Percentiles rank a stretch among this genome's conserved stretches.
These are phyloP conservation scores for Erpetoichthys calabaricus DNA, from an alignment of 2,797 vertebrate species.

Conservation along the genomic window DNA sequence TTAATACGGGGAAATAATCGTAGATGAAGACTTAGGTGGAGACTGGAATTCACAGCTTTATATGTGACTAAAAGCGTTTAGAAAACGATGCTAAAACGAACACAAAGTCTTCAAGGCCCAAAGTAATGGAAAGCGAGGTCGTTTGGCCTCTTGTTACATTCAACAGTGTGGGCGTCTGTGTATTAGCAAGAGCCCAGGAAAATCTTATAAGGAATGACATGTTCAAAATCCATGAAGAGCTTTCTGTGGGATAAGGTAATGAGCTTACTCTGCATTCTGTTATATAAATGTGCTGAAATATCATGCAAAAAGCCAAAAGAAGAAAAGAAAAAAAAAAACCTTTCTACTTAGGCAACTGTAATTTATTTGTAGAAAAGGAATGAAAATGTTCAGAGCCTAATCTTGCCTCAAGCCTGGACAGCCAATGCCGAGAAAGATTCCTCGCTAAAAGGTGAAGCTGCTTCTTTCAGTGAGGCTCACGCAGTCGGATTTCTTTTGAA, in stretches of 20 bases:
- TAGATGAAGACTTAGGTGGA: too few species aligned
- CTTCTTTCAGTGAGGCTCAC: background rate
- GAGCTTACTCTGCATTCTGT: conserved; percentile 21
- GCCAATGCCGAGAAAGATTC: background rate
- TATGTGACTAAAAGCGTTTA: too few species aligned
- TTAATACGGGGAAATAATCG: too few species aligned
- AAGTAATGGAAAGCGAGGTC: background rate
- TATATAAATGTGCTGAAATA: conserved; percentile 22
- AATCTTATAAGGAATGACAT: conserved; percentile 25
- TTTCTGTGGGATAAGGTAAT: conserved; percentile 15
- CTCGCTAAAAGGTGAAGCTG: background rate
- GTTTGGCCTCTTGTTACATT: conserved; percentile 8
- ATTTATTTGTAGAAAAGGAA: conserved; percentile 1
- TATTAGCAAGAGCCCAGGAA: conserved; percentile 23
- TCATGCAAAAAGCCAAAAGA: background rate
- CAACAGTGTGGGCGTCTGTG: conserved; percentile 18
- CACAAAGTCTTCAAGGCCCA: too few species aligned
- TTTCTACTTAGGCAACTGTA: conserved; percentile 1
- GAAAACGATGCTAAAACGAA: too few species aligned
- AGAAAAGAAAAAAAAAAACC: background rate
- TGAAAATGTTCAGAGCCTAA: background rate
- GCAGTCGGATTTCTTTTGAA: background rate
- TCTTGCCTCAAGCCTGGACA: background rate
- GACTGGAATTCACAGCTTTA: too few species aligned
- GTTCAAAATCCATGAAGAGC: conserved; percentile 19